Evolutionary conservation across 2,797 vertebrate genomes (phyloP).

Genomic region (Chrysolophus pictus): DNA sequence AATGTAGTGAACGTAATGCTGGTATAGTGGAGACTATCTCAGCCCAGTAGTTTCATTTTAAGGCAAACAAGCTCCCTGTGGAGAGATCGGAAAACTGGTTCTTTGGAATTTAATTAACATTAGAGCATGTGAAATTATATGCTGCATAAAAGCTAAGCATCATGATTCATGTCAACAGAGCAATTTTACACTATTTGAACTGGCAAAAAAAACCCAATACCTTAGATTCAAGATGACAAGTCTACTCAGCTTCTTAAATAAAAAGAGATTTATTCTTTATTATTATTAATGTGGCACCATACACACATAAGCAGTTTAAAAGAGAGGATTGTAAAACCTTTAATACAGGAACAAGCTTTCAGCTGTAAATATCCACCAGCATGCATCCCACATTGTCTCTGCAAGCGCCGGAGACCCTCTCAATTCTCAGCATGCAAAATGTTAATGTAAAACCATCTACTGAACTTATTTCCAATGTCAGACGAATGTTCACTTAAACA

Average conservation of each 20-base stretch:
- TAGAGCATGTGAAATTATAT: constrained; percentile 46
- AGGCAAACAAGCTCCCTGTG: constrained; percentile 62
- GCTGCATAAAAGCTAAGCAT: constrained; percentile 38
- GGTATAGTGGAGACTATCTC: constrained; percentile 58
- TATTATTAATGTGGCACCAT: not conserved
- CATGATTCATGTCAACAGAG: constrained; percentile 13
- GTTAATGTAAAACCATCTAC: not conserved
- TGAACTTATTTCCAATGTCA: not conserved
- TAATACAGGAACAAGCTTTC: not conserved
- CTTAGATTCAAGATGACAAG: not conserved
- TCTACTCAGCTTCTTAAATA: not conserved
- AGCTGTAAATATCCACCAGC: not conserved
- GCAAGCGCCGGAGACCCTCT: not conserved
- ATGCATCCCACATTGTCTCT: not conserved
- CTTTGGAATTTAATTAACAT: constrained; percentile 68
- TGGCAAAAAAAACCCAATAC: not conserved
- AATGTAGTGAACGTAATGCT: constrained; percentile 72
- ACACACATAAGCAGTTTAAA: not conserved
- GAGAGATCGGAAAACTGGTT: constrained; percentile 59
- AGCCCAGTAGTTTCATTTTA: constrained; percentile 67
- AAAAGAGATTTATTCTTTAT: not conserved
- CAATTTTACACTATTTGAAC: not conserved
- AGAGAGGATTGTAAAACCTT: not conserved
- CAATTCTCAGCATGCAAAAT: not conserved
- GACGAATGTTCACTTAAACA: not conserved